These are phyloP conservation scores for Mormyrus lacerda DNA, from an alignment of 2,113 vertebrate species.

Conservation along the genomic window DNA sequence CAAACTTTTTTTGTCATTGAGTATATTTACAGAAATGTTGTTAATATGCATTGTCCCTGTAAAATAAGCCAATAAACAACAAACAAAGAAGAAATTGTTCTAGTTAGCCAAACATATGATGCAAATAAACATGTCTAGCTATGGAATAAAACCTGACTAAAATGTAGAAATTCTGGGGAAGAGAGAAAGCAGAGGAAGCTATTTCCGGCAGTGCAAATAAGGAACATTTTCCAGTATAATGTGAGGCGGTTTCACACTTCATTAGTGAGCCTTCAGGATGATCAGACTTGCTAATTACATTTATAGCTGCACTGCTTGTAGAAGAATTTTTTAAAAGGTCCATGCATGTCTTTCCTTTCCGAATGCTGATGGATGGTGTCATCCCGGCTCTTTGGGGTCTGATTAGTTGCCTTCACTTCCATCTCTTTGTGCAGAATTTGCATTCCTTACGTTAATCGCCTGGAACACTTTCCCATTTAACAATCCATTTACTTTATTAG, in stretches of 20 bases:
- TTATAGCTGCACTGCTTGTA: not conserved
- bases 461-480: not conserved
- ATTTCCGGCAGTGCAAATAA: constrained; percentile 6
- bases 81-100: not conserved
- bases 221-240: constrained; percentile 5
- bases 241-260: not conserved
- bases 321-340: not conserved
- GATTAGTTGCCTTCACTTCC: not conserved
- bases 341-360: not conserved
- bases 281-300: constrained; percentile 15
- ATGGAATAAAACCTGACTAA: not conserved
- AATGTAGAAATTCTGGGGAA: not conserved
- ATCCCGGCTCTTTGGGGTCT: not conserved
- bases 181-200: not conserved
- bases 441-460: not conserved
- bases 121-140: not conserved
- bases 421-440: not conserved
- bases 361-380: not conserved
- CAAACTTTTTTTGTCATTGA: too few relatives aligned
- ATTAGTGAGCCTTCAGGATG: constrained; percentile 9
- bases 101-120: not conserved
- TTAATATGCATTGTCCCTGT: not conserved
- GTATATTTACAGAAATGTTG: not conserved
- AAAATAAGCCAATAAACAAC: not conserved
- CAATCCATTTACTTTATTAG: not conserved